Percentiles rank a stretch among this genome's conserved stretches.
Evolutionary conservation across 2,888 invertebrate species (phyloP).

Genomic region (Zygogramma bicolorata): DNA sequence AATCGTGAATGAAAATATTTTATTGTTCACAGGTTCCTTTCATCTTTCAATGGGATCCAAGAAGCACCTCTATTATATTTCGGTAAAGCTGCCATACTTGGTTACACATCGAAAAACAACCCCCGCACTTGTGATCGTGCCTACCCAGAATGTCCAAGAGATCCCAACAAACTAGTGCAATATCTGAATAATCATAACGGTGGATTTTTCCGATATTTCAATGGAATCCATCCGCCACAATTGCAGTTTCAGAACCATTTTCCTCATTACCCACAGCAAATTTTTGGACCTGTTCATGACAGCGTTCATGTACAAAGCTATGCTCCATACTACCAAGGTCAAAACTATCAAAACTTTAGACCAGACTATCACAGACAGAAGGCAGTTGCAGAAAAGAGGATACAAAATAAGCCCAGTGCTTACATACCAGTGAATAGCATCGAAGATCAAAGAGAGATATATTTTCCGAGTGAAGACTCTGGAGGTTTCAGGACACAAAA

Average conservation of each 20-base stretch:
- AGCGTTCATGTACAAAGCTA: neutral
- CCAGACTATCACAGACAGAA: constrained; percentile 8
- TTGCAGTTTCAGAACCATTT: constrained; percentile 52
- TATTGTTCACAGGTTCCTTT: constrained; percentile 47
- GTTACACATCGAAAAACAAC: constrained; percentile 76
- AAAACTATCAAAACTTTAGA: neutral
- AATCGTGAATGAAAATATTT: no score
- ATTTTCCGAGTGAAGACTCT: constrained; percentile 33
- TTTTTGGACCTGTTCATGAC: neutral
- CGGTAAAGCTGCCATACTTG: constrained; percentile 81
- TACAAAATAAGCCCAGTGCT: constrained; percentile 41
- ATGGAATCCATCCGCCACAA: constrained; percentile 65
- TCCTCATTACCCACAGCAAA: constrained; percentile 41
- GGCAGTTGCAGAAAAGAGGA: constrained; percentile 43
- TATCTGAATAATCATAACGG: constrained; percentile 89
- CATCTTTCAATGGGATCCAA: constrained; percentile 64
- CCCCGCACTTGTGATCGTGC: constrained; percentile 72
- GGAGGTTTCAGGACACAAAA: neutral
- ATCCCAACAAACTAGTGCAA: constrained; percentile 78
- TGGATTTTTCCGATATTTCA: constrained; percentile 86
- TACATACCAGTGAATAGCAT: constrained; percentile 20
- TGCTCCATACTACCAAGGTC: neutral
- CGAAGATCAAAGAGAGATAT: constrained; percentile 26
- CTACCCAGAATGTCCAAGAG: constrained; percentile 81
- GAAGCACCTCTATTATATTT: constrained; percentile 79